Evolutionary conservation across 2,797 vertebrate genomes (phyloP), one percentile per base, ranked within the genome.

Genomic region (Typhlichthys subterraneus): DNA sequence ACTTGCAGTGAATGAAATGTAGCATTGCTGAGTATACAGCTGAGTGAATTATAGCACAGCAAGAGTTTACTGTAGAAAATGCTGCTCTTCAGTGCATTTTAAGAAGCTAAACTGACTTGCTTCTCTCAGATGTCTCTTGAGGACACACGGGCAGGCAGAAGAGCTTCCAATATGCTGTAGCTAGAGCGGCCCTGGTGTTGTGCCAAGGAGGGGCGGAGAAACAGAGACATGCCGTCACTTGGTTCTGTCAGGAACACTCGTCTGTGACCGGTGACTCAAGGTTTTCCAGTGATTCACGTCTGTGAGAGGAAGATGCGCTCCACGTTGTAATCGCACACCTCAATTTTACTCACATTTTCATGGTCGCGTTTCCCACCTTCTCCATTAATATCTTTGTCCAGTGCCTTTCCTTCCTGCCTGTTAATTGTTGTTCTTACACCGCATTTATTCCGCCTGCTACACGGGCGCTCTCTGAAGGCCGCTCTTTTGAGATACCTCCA

Each of bases 171-270:
- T 23, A 0, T 23, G 23, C 23, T 23, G 23, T 23, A 23, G 23
- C 3, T 23, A 23, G 3, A 23, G 23, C 23, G 23, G 23, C 23
- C 23, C 23, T 23, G 23, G 23, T 3, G 3, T 23, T 23, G 23
- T 23, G 23, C 23, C 23, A 23, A 23, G 23, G 23, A 23, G 23
- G 23, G 33, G 33, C 1, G 73, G 58, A 62, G 58, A 81, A 80
- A 74, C 56, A 71, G 82, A 93, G 92, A 93, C 91, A 82, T 92
- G 85, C 82, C 81, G 87, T 93, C 92, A 93, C 69, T 67, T 59
- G 75, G 61, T 6, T 67, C 82, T 86, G 77, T 87, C 88, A 85
- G 64, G 88, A 75, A 54, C 73, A 59, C 70, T 85, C 19, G 55
- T 79, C 76, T 88, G 63, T 71, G 79, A 45, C 61, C 49, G 53